Evolutionary conservation across 2,113 vertebrate genomes (phyloP).

Genomic region (Trogon melanurus): DNA sequence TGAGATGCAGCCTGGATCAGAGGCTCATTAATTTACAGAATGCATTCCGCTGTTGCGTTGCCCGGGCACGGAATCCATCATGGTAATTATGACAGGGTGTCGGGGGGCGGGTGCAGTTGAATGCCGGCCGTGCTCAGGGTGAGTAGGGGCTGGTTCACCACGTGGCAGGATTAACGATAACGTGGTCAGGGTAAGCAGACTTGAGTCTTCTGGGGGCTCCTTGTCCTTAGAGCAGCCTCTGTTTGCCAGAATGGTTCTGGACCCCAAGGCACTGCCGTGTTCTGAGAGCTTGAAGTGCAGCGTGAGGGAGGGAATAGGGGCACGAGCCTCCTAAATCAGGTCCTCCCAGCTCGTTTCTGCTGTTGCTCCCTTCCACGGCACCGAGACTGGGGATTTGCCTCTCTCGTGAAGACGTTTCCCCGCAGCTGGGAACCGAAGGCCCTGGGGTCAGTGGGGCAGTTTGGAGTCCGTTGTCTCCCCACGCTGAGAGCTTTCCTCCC

Average conservation of each 20-base stretch:
- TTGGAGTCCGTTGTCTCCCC: not conserved
- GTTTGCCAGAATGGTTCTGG: not conserved
- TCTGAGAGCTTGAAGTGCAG: not conserved
- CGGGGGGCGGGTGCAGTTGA: not conserved
- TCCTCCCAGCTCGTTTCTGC: not conserved
- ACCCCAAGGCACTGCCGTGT: not conserved
- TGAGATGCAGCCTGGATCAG: not conserved
- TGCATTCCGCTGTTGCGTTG: not conserved
- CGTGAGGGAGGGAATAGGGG: not conserved
- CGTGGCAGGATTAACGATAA: not conserved
- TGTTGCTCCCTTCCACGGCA: not conserved
- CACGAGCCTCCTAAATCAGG: not conserved
- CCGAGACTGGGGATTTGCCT: not conserved
- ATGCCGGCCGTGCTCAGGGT: not conserved
- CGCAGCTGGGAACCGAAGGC: not conserved
- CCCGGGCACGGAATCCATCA: not conserved
- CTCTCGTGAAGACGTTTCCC: not conserved
- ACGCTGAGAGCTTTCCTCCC: not conserved
- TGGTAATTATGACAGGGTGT: not conserved
- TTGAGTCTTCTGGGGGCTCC: not conserved
- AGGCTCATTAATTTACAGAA: not conserved
- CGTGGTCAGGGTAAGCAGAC: not conserved
- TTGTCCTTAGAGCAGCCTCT: not conserved
- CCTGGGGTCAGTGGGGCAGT: not conserved
- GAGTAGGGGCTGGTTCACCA: not conserved